phyloP scores from a whole-genome alignment of 2,888 invertebrate genomes.

The Acanthococcus lagerstroemiae region DNA sequence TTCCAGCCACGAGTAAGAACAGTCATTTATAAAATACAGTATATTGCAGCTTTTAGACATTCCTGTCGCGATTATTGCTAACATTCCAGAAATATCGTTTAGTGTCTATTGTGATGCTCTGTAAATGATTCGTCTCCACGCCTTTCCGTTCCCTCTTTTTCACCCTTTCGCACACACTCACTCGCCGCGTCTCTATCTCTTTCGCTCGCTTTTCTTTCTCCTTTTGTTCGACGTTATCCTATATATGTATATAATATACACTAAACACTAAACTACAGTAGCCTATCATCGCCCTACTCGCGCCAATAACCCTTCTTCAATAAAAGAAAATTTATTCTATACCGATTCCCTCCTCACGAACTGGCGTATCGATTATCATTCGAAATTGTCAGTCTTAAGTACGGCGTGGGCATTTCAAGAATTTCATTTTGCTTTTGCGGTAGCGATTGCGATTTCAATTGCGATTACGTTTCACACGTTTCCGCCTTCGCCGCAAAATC shows the following conservation, averaged over 20 bases:
- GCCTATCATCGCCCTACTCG: constrained; percentile 19
- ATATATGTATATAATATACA: constrained; percentile 11
- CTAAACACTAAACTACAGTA: constrained; percentile 16
- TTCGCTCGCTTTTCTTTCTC: background rate
- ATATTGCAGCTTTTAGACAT: constrained; percentile 31
- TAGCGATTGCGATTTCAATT: too few relatives aligned
- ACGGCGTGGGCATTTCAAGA: constrained; percentile 25
- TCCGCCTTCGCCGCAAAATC: background rate
- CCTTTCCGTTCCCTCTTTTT: constrained; percentile 15
- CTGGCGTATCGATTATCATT: constrained; percentile 17
- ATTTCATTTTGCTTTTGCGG: constrained; percentile 29
- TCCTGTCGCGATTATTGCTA: constrained; percentile 32
- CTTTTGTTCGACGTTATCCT: background rate
- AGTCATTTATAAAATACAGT: constrained; percentile 31
- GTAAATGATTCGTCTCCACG: constrained; percentile 14
- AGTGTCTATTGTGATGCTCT: constrained; percentile 29
- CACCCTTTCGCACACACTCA: constrained; percentile 3
- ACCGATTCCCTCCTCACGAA: constrained; percentile 9
- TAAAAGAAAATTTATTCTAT: constrained; percentile 30
- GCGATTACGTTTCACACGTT: constrained; percentile 22
- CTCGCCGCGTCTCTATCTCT: background rate
- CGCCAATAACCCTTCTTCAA: constrained; percentile 25
- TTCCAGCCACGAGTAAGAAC: background rate
- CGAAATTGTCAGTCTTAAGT: constrained; percentile 19
- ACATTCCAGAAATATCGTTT: constrained; percentile 32